Evolutionary conservation across 2,888 invertebrate species (phyloP), one percentile per base, ranked within the genome.

Genomic region (Calameuta idolon): DNA sequence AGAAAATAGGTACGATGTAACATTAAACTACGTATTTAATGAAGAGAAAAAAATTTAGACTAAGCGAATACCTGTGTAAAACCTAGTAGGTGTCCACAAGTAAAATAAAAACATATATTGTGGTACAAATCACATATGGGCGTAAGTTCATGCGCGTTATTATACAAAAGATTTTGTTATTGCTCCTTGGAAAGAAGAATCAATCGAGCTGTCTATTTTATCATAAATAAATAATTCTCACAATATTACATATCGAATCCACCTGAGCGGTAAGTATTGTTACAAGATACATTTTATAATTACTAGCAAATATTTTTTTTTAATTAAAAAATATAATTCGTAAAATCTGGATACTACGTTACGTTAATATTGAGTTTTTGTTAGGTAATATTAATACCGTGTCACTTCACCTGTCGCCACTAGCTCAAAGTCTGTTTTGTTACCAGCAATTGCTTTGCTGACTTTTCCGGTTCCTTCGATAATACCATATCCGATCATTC

Each of bases 401-500:
- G 80, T 69, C 15, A 40, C 69, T 74, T 87, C 86, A 9, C 77
- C 76, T 31, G 82, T 81, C 12, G 84, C 83, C 4, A 91, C 90
- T n/a, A 91, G 81, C 78, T 91, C 89, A 76, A 91, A 90, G 75
- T 91, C 88, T 1, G 89, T 83, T 79, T 90, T 90, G 9, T 81
- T 78, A 33, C 77, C 74, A 1, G 82, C 73, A 4, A 74, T 30
- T 35, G 82, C 78, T 82, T 81, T 84, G 12, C 82, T 84, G 0
- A 86, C 82, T 35, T 80, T 80, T 2, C 88, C 88, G 1, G 84
- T 86, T 34, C 81, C 80, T 87, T 96, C 96, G 69, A 96, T 95
- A 3, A 92, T 88, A n/a, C 94, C 93, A 88, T 96, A 98, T 78
- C 97, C 96, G 1, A 93, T 82, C 87, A 97, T 95, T 1, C 98